Evolutionary conservation across 2,113 vertebrate genomes (phyloP).

Genomic region (Odocoileus virginianus): DNA sequence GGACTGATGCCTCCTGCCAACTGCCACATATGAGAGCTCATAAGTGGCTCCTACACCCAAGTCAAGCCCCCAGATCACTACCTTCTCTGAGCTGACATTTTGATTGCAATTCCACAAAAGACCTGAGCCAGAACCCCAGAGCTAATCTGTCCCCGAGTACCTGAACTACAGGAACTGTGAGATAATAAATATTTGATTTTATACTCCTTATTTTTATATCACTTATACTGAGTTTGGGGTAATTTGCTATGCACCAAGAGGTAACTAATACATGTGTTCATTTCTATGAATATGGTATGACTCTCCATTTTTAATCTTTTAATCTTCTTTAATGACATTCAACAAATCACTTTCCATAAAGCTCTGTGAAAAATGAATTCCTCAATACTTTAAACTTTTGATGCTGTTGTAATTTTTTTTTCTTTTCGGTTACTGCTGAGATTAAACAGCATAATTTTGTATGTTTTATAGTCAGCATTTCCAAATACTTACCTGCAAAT

Average conservation of each 20-base stretch:
- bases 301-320: not conserved
- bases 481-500: conserved; percentile 2
- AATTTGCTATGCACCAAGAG: not conserved
- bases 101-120: not conserved
- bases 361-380: not conserved
- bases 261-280: not conserved
- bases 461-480: conserved; percentile 14
- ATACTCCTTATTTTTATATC: not conserved
- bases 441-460: not conserved
- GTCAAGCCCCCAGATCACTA: not conserved
- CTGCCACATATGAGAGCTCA: not conserved
- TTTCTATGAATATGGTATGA: not conserved
- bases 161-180: not conserved
- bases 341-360: not conserved
- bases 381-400: not conserved
- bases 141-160: not conserved
- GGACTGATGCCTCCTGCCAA: not conserved
- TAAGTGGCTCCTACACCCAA: not conserved
- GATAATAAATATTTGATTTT: not conserved
- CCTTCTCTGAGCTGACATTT: not conserved
- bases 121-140: not conserved
- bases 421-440: not conserved
- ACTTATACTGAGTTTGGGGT: not conserved
- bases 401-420: not conserved
- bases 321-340: not conserved